Evolutionary conservation across 2,113 vertebrate species (phyloP), one percentile per base, ranked within the genome.

Genomic region (Australoheros scitulus): DNA sequence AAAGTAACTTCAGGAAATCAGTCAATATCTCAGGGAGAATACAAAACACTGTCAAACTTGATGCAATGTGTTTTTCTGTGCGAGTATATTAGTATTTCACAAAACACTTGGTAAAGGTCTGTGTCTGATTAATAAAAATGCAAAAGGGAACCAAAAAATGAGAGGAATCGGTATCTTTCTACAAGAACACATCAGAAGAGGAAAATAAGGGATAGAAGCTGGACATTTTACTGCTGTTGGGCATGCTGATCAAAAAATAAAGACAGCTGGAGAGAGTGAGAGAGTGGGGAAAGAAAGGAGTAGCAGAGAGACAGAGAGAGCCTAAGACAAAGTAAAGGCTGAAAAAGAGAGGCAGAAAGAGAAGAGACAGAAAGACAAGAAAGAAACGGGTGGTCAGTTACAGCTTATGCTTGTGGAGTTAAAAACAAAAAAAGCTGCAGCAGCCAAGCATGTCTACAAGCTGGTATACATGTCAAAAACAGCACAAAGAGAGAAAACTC

Each of bases 371-470:
- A 52, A 14, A 84, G 47, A 18, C 47, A 22, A 60, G 26, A 72
- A 93, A 91, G 82, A 90, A 91, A 95, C 95, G 50, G 85, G 95
- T 94, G 95, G 92, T 95, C 86, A 94, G 93, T 95, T 93, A 94
- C 89, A 92, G 94, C 95, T 96, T 92, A 97, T 97, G 96, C 94
- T 90, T 90, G 92, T 93, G 94, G 92, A 89, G 87, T 93, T 38
- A 93, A 89, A 91, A 90, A 92, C 77, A 86, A 87, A 85, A 74
- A 68, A 68, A 94, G 92, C 91, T 88, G 92, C 88, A 56, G 95
- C 97, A 98, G 97, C 97, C 97, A 99, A 97, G 97, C 97, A 97
- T 94, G 94, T 97, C 96, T 95, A 97, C 90, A 95, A 97, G 96
- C 96, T 89, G 91, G 85, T 95, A 32, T 83, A 91, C 90, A 90